Base-by-base conservation (phyloP, 2,888 invertebrate genomes). In the Hedya salicella region DNA sequence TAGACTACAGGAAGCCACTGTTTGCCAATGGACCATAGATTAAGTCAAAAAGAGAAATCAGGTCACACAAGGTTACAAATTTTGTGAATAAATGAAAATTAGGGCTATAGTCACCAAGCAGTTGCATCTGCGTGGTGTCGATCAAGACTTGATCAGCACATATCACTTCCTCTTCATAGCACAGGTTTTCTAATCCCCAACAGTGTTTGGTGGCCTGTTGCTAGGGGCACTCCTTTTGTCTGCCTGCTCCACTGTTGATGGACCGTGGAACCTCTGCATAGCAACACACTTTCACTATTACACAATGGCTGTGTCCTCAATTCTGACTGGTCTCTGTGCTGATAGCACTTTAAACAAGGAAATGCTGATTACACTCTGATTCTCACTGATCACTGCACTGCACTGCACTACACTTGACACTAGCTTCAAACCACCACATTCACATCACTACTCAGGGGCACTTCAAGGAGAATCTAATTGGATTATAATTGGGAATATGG, bases 251-350 rank as follows among this genome's bases (percentile, higher is more conserved):
- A 79, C 79, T 80, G 79, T 85, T 78, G 69, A 59, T 48, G 66
- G 42, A 36, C 64, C 64, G 66, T 69, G 25, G 46, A 62, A 56
- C 68, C 70, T 71, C 71, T 71, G 62, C 73, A 73, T 69, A 68
- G 70, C 70, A 78, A 75, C 71, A 68, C 79, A 83, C 80, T 81
- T 80, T 81, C 82, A 83, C 80, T 78, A 69, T 78, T 78, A 71
- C 82, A 80, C 81, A 78, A 79, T 70, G 62, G 67, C 71, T 63
- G 61, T 56, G 54, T 60, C 65, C 65, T 65, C 52, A 65, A 60
- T 65, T 32, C 16, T 25, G 46, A 30, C 42, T 21, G 60, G 62
- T 68, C 64, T 64, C 32, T 60, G 54, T 14, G 6, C 25, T 49
- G 44, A 44, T 30, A 62, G 57, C 44, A 66, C 61, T 56, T 67